These are phyloP conservation scores for Rallus limicola DNA, from an alignment of 2,113 vertebrate genomes.

Conservation along the genomic window DNA sequence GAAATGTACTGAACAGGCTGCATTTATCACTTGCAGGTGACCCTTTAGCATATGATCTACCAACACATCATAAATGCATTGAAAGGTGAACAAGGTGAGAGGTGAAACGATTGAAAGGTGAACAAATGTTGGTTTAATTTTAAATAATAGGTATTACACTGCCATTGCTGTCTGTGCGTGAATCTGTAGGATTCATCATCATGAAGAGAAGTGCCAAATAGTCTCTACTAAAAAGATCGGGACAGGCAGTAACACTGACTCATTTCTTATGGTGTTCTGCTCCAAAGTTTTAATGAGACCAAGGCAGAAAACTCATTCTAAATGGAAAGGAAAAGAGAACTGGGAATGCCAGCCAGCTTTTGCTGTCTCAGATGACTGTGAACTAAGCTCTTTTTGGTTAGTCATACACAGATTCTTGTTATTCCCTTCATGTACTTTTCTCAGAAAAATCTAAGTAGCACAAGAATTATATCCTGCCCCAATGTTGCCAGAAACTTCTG, in stretches of 20 bases:
- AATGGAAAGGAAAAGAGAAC: neutral
- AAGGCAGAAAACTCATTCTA: constrained; percentile 11
- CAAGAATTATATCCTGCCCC: neutral
- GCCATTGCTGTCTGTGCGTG: neutral
- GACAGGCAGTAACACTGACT: constrained; percentile 22
- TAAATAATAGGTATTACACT: constrained; percentile 11
- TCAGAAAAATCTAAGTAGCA: neutral
- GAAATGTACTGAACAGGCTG: neutral
- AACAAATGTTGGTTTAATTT: constrained; percentile 20
- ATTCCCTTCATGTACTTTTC: neutral
- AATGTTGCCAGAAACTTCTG: neutral
- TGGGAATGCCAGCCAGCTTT: constrained; percentile 20
- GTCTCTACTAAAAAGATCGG: neutral
- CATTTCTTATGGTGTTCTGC: constrained; percentile 18
- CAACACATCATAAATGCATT: neutral
- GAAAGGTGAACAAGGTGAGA: neutral
- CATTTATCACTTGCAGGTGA: neutral
- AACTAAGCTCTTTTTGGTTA: neutral
- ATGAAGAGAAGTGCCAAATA: neutral
- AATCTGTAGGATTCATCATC: neutral
- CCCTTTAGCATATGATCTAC: neutral
- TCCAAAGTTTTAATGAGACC: neutral
- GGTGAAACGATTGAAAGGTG: neutral
- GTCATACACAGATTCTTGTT: neutral
- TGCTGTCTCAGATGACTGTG: neutral